Percentiles rank a stretch among this genome's conserved stretches.
phyloP scores from a whole-genome alignment of 2,888 invertebrate genomes.

The Tryphoninae sp. region DNA sequence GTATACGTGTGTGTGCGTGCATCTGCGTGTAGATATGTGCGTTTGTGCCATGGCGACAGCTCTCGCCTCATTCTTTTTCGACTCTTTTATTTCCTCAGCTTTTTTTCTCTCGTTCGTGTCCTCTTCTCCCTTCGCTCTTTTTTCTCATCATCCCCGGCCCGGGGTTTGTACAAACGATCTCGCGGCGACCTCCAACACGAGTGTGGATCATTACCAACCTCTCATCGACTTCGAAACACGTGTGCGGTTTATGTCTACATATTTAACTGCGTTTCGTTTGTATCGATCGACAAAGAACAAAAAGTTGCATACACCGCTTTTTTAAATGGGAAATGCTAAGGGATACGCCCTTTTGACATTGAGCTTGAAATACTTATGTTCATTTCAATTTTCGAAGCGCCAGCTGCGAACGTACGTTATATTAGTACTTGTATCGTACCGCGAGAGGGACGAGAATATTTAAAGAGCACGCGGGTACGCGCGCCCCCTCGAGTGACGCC shows the following conservation, averaged over 20 bases:
- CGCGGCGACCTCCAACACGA: constrained; percentile 30
- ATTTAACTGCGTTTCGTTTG: neutral
- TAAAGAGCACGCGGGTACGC: constrained; percentile 39
- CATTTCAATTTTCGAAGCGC: constrained; percentile 17
- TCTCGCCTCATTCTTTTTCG: constrained; percentile 35
- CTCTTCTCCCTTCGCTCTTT: constrained; percentile 7
- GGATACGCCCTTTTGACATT: neutral
- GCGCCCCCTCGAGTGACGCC: constrained; percentile 4
- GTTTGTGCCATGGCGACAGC: constrained; percentile 27
- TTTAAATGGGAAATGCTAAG: neutral
- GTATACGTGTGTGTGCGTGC: neutral
- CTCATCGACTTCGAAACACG: constrained; percentile 48
- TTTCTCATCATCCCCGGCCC: constrained; percentile 12
- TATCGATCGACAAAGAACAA: neutral
- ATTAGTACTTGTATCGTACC: neutral
- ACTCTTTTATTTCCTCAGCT: constrained; percentile 18
- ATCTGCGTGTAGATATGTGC: neutral
- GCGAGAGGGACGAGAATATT: constrained; percentile 18
- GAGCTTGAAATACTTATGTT: neutral
- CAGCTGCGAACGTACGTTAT: constrained; percentile 30
- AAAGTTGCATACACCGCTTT: neutral
- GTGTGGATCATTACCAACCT: constrained; percentile 39
- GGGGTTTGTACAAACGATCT: constrained; percentile 31
- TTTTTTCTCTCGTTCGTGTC: constrained; percentile 12
- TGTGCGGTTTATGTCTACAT: constrained; percentile 1